Conservation (phyloP, 2,113 vertebrate genomes). For the Phasianus colchicus region DNA sequence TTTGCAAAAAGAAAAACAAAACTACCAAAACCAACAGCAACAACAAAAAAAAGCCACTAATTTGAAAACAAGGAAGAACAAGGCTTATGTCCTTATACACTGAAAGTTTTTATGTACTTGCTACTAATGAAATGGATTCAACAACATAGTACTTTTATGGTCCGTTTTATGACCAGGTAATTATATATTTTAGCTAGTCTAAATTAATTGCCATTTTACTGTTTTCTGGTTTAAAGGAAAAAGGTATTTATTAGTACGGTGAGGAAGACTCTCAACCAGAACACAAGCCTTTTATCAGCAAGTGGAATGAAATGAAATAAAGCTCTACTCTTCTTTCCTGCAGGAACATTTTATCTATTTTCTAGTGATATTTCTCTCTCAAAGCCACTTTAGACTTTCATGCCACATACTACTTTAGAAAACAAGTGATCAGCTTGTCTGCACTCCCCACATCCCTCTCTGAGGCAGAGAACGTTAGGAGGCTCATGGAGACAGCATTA, state of each 20-base stretch:
- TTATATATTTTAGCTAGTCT: slow-evolving; percentile 68
- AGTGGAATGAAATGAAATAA: slow-evolving; percentile 53
- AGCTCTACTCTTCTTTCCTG: slow-evolving; percentile 33
- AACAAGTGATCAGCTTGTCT: slow-evolving; percentile 50
- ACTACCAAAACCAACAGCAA: neutral
- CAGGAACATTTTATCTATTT: slow-evolving; percentile 48
- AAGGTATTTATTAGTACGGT: slow-evolving; percentile 19
- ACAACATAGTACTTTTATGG: slow-evolving; percentile 57
- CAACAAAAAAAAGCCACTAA: neutral
- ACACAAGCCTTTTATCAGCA: slow-evolving; percentile 47
- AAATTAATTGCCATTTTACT: slow-evolving; percentile 67
- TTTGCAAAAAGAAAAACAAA: neutral
- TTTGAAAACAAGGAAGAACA: neutral
- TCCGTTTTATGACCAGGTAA: slow-evolving; percentile 64
- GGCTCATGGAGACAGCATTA: neutral
- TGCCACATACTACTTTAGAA: neutral
- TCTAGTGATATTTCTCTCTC: slow-evolving; percentile 32
- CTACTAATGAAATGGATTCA: slow-evolving; percentile 48
- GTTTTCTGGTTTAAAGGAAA: slow-evolving; percentile 48
- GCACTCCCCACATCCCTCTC: neutral
- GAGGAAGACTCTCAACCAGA: neutral
- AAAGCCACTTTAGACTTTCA: neutral
- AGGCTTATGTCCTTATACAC: neutral
- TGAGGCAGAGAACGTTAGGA: neutral
- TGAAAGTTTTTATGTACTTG: slow-evolving; percentile 39